Evolutionary conservation across 2,113 vertebrate species (phyloP).

Genomic region (Oreotragus oreotragus): DNA sequence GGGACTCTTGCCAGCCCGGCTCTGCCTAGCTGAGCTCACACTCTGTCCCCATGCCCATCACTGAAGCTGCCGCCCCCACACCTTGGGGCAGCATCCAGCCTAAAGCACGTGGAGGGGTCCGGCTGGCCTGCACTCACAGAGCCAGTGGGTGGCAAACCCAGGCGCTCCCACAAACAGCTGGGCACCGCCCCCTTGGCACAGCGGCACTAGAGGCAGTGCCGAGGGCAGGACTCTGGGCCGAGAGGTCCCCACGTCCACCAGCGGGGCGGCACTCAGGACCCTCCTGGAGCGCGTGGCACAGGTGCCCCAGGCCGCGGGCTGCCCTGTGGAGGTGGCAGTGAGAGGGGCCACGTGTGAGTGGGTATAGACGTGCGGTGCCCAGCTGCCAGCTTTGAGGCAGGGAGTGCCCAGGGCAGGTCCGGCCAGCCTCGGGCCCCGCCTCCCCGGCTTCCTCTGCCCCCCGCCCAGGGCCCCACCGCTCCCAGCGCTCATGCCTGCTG

Average conservation of each 20-base stretch:
- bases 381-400: not conserved
- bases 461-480: fast-evolving
- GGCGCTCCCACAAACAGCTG: not conserved
- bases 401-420: no score
- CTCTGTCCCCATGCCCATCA: not conserved
- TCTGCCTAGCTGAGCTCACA: not conserved
- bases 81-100: not conserved
- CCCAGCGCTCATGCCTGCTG: not conserved
- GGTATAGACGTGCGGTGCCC: fast-evolving
- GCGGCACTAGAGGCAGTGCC: not conserved
- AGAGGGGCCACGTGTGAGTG: no score
- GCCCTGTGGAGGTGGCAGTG: not conserved
- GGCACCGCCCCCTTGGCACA: not conserved
- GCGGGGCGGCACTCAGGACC: not conserved
- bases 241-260: not conserved
- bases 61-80: not conserved
- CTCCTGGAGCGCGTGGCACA: fast-evolving
- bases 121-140: not conserved
- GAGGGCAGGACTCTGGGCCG: no score
- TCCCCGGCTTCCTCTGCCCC: not conserved
- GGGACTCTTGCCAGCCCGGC: not conserved
- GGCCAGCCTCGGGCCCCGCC: not conserved
- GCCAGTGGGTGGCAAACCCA: not conserved
- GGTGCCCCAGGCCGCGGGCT: not conserved
- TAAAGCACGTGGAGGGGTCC: not conserved